phyloP scores from a whole-genome alignment of 2,797 vertebrate genomes.

The Allobates femoralis region DNA sequence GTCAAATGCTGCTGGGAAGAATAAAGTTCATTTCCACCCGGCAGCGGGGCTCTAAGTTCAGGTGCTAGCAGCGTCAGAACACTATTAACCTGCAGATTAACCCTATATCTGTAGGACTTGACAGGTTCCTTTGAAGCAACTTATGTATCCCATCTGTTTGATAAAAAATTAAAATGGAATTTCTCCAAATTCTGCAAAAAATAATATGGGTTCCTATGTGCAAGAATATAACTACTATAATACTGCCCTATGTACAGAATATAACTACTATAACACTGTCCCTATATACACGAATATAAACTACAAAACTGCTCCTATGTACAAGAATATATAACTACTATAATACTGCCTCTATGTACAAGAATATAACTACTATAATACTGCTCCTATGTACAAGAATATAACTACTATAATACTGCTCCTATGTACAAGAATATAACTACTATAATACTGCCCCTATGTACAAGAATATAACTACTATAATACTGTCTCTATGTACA shows the following conservation, averaged over 20 bases:
- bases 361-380: conserved; percentile 25
- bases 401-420: conserved; percentile 4
- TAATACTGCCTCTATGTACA: background rate
- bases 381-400: conserved; percentile 2
- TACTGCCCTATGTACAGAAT: background rate
- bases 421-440: conserved; percentile 15
- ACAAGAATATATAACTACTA: conserved; percentile 1
- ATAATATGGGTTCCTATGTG: background rate
- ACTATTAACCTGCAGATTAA: no score
- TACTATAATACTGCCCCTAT: background rate
- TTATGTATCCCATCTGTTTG: no score
- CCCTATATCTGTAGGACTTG: no score
- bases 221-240: background rate
- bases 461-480: background rate
- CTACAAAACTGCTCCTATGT: no score
- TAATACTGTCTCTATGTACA: background rate
- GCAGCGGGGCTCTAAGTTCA: no score
- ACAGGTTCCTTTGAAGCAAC: no score
- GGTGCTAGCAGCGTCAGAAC: no score
- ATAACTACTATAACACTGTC: background rate
- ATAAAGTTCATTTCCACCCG: no score
- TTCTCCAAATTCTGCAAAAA: no score
- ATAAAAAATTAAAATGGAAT: no score
- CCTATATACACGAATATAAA: no score
- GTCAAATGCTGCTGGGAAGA: no score